These are phyloP conservation scores for Aleiodes sp. DNA, from an alignment of 1,140 invertebrate genomes.

Conservation along the genomic window DNA sequence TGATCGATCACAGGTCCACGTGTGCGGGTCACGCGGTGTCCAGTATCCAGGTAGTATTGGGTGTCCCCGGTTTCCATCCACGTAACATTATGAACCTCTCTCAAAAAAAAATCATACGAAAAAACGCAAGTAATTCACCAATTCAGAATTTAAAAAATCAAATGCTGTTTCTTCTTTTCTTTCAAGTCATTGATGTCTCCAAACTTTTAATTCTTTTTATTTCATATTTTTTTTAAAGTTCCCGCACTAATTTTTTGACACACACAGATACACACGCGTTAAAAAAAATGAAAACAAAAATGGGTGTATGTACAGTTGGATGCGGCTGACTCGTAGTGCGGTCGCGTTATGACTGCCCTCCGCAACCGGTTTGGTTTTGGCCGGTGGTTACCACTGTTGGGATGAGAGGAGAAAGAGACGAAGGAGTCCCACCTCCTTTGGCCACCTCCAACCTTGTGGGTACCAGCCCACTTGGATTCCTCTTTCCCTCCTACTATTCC, in stretches of 20 bases:
- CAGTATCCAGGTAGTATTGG: no score
- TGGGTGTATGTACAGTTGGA: conserved; percentile 8
- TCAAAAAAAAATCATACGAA: no score
- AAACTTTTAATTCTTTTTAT: no score
- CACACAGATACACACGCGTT: not conserved
- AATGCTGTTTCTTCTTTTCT: no score
- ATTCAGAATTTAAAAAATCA: no score
- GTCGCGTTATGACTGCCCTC: conserved; percentile 65
- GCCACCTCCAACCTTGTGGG: conserved; percentile 63
- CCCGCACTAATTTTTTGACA: no score
- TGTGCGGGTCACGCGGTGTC: no score
- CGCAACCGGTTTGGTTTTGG: conserved; percentile 26
- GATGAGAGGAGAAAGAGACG: conserved; percentile 18
- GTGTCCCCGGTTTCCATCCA: no score
- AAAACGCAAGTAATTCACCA: no score
- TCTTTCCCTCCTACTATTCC: conserved; percentile 35
- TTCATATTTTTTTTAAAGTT: not conserved
- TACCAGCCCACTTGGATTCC: conserved; percentile 65
- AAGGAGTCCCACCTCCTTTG: conserved; percentile 62
- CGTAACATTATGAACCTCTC: no score
- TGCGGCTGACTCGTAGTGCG: conserved; percentile 56
- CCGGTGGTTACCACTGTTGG: conserved; percentile 52
- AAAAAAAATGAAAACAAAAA: not conserved
- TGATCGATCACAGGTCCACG: no score
- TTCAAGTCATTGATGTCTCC: no score